Evolutionary conservation across 2,113 vertebrate genomes (phyloP).

Genomic region (Delphinus delphis): DNA sequence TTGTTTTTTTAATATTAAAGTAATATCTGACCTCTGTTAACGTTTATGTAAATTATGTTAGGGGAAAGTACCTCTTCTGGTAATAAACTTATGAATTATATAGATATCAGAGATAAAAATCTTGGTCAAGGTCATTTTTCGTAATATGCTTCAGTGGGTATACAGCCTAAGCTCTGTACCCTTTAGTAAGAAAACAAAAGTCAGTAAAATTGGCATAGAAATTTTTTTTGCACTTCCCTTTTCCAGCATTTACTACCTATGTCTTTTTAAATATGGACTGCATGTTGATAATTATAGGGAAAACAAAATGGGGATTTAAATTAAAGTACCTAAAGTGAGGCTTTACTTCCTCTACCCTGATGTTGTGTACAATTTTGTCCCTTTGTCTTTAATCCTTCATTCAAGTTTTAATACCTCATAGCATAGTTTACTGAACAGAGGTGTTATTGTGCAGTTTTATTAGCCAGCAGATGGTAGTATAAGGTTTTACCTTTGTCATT

Average conservation of each 20-base stretch:
- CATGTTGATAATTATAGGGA: constrained; percentile 67
- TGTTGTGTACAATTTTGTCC: constrained; percentile 58
- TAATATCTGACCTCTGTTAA: constrained; percentile 27
- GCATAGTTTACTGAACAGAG: constrained; percentile 39
- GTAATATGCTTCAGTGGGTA: neutral
- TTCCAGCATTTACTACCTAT: neutral
- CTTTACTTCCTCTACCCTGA: constrained; percentile 60
- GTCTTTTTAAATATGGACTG: constrained; percentile 48
- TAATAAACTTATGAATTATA: constrained; percentile 15
- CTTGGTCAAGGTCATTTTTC: neutral
- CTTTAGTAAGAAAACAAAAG: constrained; percentile 61
- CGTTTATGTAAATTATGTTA: constrained; percentile 4
- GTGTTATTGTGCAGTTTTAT: constrained; percentile 44
- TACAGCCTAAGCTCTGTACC: constrained; percentile 14
- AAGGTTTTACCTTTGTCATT: constrained; percentile 51
- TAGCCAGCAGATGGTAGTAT: neutral
- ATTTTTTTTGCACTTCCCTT: constrained; percentile 6
- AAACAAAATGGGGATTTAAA: constrained; percentile 64
- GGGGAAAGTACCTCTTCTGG: neutral
- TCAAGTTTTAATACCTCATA: constrained; percentile 65
- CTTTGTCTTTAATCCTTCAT: constrained; percentile 55
- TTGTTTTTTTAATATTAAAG: constrained; percentile 26
- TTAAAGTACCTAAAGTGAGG: constrained; percentile 53
- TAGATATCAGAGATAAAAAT: neutral
- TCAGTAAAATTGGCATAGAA: neutral